Base-by-base conservation (phyloP, 1,140 invertebrate species). In the Cecropterus lyciades region DNA sequence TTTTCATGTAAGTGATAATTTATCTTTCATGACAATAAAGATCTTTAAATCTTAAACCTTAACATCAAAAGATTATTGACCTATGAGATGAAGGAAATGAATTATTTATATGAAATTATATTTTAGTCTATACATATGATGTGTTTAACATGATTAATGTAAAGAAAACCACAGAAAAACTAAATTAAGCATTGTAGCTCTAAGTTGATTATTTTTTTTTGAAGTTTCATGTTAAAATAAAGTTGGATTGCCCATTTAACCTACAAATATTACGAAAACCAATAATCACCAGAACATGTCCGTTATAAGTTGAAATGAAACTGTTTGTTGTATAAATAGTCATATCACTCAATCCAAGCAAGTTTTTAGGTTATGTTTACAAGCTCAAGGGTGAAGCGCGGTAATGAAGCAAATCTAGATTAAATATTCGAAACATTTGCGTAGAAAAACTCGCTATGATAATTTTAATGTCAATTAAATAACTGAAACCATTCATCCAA, bases 281-380 rank as follows among this genome's bases (percentile, higher is more conserved):
- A 10, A 11, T n/a, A 11, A 37, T 10, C 10, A n/a, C 33, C 11
- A 11, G 1, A 37, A 37, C 33, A 37, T n/a, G 33, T 37, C 11
- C 2, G 33, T 37, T 11, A 37, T n/a, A 3, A 9, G 10, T 37
- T 37, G 33, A 37, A 37, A 37, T 37, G 10, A 37, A 37, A 37
- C 33, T 37, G 33, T 37, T 37, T 37, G 33, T 37, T 37, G 33
- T 37, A 11, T 37, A 37, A 11, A 37, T 37, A n/a, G 33, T 37
- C 33, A 11, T 37, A 37, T 11, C 33, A 37, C 10, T 37, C 10
- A 37, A n/a, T 37, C 2, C 33, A 11, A n/a, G n/a, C 37, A 13
- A 10, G 40, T 52, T 70, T 70, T 43, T 62, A 73, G 72, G 72
- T 73, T 73, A 73, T 73, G 72, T 73, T 73, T 73, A 73, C 72